Evolutionary conservation across 2,888 invertebrate species (phyloP).

Genomic region (Mythimna lalbum): DNA sequence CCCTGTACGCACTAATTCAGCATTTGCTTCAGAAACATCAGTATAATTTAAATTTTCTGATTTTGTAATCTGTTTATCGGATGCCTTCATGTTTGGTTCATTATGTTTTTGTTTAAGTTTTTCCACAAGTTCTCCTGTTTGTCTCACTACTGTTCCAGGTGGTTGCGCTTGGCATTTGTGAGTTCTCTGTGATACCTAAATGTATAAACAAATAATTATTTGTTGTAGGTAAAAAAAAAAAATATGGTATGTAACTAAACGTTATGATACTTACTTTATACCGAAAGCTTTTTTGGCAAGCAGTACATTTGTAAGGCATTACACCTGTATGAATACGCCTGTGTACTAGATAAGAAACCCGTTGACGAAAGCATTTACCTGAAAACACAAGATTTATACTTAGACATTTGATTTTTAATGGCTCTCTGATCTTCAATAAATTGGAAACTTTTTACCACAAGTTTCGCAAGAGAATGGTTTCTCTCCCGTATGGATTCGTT

Average conservation of each 20-base stretch:
- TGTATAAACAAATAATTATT: slow-evolving; percentile 51
- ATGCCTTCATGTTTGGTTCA: slow-evolving; percentile 55
- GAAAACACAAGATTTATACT: slow-evolving; percentile 62
- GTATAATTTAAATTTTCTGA: slow-evolving; percentile 65
- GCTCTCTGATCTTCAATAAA: not conserved
- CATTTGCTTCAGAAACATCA: slow-evolving; percentile 84
- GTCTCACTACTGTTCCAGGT: slow-evolving; percentile 90
- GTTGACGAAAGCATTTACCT: slow-evolving; percentile 96
- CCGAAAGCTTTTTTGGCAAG: slow-evolving; percentile 95
- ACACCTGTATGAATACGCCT: slow-evolving; percentile 95
- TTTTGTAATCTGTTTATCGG: slow-evolving; percentile 37
- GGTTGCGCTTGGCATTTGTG: slow-evolving; percentile 94
- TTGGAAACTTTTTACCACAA: slow-evolving; percentile 91
- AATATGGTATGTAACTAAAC: not conserved
- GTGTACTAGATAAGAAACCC: slow-evolving; percentile 96
- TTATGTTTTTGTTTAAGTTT: slow-evolving; percentile 85
- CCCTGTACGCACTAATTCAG: slow-evolving; percentile 84
- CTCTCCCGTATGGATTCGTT: slow-evolving; percentile 96
- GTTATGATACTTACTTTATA: slow-evolving; percentile 92
- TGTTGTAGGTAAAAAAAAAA: not conserved
- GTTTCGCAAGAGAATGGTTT: slow-evolving; percentile 97
- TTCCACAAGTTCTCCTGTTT: slow-evolving; percentile 86
- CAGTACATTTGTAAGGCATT: slow-evolving; percentile 96
- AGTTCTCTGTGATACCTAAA: slow-evolving; percentile 94
- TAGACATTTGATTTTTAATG: not conserved